Percentiles rank a stretch among this genome's conserved stretches.
Conservation (phyloP, 2,113 vertebrate genomes). For the Zosterops japonicus region DNA sequence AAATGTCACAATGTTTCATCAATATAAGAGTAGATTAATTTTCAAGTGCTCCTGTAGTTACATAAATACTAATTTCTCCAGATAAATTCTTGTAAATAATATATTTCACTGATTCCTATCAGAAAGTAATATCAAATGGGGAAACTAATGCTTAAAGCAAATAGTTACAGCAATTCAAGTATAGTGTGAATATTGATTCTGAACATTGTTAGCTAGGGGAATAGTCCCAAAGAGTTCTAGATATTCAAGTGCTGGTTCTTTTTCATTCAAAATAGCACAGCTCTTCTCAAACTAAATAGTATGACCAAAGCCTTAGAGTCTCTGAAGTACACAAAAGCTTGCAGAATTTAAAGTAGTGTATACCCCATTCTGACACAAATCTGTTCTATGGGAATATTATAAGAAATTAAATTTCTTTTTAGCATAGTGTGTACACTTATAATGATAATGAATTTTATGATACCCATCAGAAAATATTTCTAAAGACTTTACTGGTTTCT, state of each 20-base stretch:
- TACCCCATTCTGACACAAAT: neutral
- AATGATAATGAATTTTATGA: constrained; percentile 11
- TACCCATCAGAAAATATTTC: neutral
- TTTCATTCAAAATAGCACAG: neutral
- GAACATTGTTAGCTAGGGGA: neutral
- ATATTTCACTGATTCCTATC: neutral
- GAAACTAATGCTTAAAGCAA: neutral
- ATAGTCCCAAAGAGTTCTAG: neutral
- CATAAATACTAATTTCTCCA: neutral
- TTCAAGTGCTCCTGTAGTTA: neutral
- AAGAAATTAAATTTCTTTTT: constrained; percentile 12
- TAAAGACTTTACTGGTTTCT: neutral
- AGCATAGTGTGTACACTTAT: neutral
- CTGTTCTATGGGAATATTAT: neutral
- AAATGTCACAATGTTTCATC: neutral
- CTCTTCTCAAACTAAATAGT: neutral
- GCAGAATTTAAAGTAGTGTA: neutral
- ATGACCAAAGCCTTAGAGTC: neutral
- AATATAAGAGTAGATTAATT: neutral
- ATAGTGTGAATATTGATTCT: neutral
- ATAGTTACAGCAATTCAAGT: neutral
- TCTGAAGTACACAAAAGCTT: neutral
- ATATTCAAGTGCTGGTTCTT: neutral
- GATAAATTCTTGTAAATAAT: neutral
- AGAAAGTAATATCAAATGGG: neutral